Evolutionary conservation across 2,888 invertebrate species (phyloP).

Genomic region (Sialis fuliginosa): DNA sequence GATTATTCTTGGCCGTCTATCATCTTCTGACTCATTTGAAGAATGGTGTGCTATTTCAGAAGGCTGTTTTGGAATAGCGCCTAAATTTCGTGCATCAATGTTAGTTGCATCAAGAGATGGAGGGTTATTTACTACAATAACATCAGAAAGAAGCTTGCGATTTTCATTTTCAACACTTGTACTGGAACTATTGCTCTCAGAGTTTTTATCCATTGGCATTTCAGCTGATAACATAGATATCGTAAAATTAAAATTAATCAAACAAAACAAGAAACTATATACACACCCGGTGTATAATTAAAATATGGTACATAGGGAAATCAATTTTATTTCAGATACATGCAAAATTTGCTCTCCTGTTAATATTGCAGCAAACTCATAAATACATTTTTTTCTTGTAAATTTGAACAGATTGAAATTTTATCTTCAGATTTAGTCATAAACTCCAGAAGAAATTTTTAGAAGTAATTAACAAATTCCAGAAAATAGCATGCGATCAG

Average conservation of each 20-base stretch:
- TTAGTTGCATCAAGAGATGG: constrained; percentile 8
- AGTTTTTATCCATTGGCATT: constrained; percentile 1
- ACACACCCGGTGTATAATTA: background rate
- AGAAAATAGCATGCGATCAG: too few species aligned
- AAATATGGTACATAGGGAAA: too few species aligned
- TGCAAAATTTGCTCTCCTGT: too few species aligned
- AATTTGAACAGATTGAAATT: too few species aligned
- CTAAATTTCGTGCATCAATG: constrained; percentile 33
- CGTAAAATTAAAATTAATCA: constrained; percentile 1
- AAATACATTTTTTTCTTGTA: too few species aligned
- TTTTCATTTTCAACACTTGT: constrained; percentile 25
- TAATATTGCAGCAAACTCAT: too few species aligned
- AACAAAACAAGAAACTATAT: background rate
- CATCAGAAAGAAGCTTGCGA: constrained; percentile 3
- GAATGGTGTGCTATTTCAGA: constrained; percentile 7
- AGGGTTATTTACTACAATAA: constrained; percentile 10
- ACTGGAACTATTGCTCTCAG: constrained; percentile 13
- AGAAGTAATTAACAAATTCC: too few species aligned
- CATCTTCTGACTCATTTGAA: constrained; percentile 15
- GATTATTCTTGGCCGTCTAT: constrained; percentile 19
- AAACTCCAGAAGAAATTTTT: too few species aligned
- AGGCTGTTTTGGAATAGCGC: constrained; percentile 51
- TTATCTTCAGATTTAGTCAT: too few species aligned
- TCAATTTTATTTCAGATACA: too few species aligned
- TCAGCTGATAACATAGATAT: background rate